Percentiles rank a stretch among this genome's conserved stretches.
phyloP scores from a whole-genome alignment of 64 coral and sea anemone genomes.

The Dendronephthya gigantea region DNA sequence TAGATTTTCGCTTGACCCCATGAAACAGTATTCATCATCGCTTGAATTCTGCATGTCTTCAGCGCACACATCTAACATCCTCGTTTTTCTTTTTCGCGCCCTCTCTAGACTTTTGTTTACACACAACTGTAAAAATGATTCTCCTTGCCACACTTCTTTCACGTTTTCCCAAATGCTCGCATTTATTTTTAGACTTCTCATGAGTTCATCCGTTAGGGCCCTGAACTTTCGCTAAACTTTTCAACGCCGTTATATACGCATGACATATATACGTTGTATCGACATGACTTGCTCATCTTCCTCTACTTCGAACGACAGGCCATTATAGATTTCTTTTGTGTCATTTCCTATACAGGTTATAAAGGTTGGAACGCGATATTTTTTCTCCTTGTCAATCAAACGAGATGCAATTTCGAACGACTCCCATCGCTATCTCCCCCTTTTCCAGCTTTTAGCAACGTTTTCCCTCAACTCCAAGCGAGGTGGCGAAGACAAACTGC shows the following conservation, averaged over 20 bases:
- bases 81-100: background rate
- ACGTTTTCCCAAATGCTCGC: background rate
- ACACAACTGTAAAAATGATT: slow-evolving; percentile 2
- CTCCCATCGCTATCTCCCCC: slow-evolving; percentile 50
- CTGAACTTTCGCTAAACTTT: background rate
- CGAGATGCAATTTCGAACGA: slow-evolving; percentile 46
- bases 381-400: slow-evolving; percentile 31
- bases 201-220: background rate
- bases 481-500: too few species aligned
- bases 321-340: background rate
- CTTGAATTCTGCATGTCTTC: background rate
- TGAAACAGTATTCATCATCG: background rate
- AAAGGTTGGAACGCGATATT: slow-evolving; percentile 44
- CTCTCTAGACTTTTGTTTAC: background rate
- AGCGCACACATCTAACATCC: background rate
- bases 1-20: background rate
- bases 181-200: background rate
- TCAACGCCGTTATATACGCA: background rate
- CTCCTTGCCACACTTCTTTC: background rate
- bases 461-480: slow-evolving; percentile 6
- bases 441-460: slow-evolving; percentile 41
- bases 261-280: background rate
- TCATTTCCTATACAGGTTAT: slow-evolving; percentile 55
- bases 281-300: background rate
- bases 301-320: background rate